Conservation (phyloP, 2,113 vertebrate genomes). For the Sinocyclocheilus anshuiensis region DNA sequence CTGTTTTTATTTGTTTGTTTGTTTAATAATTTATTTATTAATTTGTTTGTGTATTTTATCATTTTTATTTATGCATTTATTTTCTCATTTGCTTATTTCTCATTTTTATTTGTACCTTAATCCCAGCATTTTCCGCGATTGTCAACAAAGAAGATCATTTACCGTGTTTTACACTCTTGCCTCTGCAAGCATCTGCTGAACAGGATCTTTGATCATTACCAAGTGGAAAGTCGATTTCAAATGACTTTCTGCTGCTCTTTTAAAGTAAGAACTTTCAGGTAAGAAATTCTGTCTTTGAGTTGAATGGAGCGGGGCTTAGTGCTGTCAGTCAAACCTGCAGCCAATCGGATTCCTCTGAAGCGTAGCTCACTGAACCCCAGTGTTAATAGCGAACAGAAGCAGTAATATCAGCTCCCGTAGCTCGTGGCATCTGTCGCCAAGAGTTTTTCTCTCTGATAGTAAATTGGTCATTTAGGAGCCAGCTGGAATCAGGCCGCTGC, state of each 20-base stretch:
- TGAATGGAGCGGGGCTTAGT: not conserved
- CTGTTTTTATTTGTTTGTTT: too few species aligned
- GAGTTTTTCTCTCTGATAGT: slow-evolving; percentile 67
- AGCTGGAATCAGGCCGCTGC: slow-evolving; percentile 69
- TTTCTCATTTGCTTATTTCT: too few species aligned
- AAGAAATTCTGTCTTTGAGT: not conserved
- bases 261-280: not conserved
- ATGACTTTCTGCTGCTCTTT: not conserved
- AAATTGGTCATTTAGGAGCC: slow-evolving; percentile 77
- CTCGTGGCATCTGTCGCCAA: slow-evolving; percentile 72
- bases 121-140: not conserved
- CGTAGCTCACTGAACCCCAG: not conserved
- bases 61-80: too few species aligned
- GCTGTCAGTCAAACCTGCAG: not conserved
- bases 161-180: too few species aligned
- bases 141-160: not conserved
- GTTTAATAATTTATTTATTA: too few species aligned
- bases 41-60: too few species aligned
- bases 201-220: not conserved
- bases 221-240: not conserved
- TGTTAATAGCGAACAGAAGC: slow-evolving; percentile 55
- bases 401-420: slow-evolving; percentile 65
- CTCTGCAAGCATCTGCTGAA: too few species aligned
- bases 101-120: too few species aligned
- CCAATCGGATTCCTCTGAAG: not conserved